Conservation (phyloP, 64 coral and sea anemone species). For the Stichodactyla mertensii region DNA sequence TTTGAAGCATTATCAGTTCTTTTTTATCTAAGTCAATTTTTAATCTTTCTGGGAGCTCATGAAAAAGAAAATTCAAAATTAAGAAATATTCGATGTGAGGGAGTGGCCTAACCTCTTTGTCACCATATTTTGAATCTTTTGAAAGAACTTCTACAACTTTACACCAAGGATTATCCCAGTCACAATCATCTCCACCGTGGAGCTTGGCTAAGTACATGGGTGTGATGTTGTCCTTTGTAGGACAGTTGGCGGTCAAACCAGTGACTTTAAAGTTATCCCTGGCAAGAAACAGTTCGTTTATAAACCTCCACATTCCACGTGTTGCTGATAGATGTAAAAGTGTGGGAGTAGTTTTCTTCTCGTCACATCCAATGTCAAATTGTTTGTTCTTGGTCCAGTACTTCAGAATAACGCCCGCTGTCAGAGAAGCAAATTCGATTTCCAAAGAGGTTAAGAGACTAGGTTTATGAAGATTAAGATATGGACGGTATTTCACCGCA, state of each 20-base stretch:
- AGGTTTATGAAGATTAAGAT: conserved; percentile 16
- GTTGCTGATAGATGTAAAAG: conserved; percentile 68
- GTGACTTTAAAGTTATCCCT: not conserved
- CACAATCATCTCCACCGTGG: not conserved
- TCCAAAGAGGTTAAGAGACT: conserved; percentile 49
- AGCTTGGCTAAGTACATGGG: conserved; percentile 59
- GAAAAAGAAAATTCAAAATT: conserved; percentile 48
- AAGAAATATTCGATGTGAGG: conserved; percentile 55
- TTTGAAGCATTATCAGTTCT: not conserved
- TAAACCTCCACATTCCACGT: conserved; percentile 74
- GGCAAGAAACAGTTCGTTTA: conserved; percentile 24
- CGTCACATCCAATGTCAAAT: conserved; percentile 48
- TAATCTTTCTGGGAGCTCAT: not conserved
- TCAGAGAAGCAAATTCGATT: conserved; percentile 59
- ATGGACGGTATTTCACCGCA: conserved; percentile 58
- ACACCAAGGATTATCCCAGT: conserved; percentile 72
- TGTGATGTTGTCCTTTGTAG: conserved; percentile 41
- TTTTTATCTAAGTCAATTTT: not conserved
- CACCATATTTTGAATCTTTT: conserved; percentile 39
- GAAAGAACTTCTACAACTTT: conserved; percentile 43
- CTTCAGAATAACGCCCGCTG: conserved; percentile 45
- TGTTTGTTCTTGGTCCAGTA: not conserved
- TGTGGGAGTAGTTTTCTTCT: conserved; percentile 18
- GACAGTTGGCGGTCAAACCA: conserved; percentile 44
- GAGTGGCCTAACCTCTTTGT: conserved; percentile 18